Evolutionary conservation across 2,888 invertebrate genomes (phyloP).

Genomic region (Calephelis perditalis): DNA sequence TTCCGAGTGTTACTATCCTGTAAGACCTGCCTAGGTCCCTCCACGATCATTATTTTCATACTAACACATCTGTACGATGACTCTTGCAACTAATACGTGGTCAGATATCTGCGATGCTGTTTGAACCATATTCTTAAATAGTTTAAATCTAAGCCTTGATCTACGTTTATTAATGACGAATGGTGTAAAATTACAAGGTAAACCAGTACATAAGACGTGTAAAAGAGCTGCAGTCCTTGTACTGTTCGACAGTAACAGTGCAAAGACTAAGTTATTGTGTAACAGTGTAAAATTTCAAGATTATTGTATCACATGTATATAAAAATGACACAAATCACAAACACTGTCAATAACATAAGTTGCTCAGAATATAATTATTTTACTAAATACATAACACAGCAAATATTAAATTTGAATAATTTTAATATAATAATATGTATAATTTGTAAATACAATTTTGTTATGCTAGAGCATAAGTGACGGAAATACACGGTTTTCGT

Average conservation of each 20-base stretch:
- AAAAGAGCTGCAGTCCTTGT: background rate
- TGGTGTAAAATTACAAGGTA: no score
- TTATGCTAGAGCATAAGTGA: background rate
- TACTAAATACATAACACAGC: background rate
- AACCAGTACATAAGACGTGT: no score
- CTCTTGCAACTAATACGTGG: no score
- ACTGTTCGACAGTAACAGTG: constrained; percentile 2
- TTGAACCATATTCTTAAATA: no score
- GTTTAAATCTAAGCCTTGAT: no score
- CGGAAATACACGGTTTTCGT: constrained; percentile 2
- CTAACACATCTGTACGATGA: no score
- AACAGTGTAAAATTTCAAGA: background rate
- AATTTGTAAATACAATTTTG: constrained; percentile 3
- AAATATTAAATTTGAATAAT: background rate
- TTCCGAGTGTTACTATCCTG: no score
- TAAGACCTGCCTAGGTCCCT: no score
- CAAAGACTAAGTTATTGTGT: background rate
- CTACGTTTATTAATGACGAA: no score
- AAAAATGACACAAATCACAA: background rate
- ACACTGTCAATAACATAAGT: background rate
- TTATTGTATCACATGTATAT: constrained; percentile 2
- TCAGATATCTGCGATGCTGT: no score
- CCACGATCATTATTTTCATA: no score
- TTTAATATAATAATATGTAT: background rate
- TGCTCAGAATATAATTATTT: background rate